Conservation (phyloP, 2,888 invertebrate species). For the Zygothrica quintamaculata region DNA sequence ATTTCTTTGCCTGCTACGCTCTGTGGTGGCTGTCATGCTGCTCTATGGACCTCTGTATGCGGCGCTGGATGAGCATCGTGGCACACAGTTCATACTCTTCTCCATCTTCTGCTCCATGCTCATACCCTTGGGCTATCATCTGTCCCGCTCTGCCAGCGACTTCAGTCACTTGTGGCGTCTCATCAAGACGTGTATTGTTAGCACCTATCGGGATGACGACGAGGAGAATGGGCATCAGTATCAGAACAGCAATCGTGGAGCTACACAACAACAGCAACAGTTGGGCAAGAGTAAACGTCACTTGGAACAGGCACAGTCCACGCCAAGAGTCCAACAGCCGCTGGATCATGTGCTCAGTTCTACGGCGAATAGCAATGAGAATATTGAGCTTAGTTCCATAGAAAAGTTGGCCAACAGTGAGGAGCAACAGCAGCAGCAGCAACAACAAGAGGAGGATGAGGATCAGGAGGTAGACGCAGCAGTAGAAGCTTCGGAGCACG, state of each 20-base stretch:
- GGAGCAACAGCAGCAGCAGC: conserved; percentile 33
- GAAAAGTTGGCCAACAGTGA: conserved; percentile 57
- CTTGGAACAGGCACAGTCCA: conserved; percentile 24
- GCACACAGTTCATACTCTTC: conserved; percentile 95
- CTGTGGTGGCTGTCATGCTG: conserved; percentile 90
- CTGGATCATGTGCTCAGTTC: conserved; percentile 30
- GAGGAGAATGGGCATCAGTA: conserved; percentile 81
- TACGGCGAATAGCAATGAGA: conserved; percentile 65
- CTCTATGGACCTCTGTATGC: conserved; percentile 95
- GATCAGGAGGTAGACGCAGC: conserved; percentile 9
- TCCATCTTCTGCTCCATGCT: conserved; percentile 97
- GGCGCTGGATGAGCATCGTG: conserved; percentile 92
- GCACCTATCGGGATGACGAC: conserved; percentile 90
- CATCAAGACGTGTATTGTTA: conserved; percentile 90
- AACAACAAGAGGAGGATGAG: conserved; percentile 27
- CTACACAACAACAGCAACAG: conserved; percentile 33
- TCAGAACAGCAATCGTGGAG: too few species aligned
- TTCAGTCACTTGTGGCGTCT: conserved; percentile 95
- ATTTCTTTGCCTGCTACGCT: conserved; percentile 92
- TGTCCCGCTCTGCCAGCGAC: conserved; percentile 96
- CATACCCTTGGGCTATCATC: conserved; percentile 94
- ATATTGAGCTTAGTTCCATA: conserved; percentile 80
- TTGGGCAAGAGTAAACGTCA: conserved; percentile 16
- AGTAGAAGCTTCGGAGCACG: conserved; percentile 11
- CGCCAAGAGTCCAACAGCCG: conserved; percentile 16